A percentile compares a stretch with the other conserved stretches of the same genome.
phyloP scores from a whole-genome alignment of 2,888 invertebrate genomes.

The Papilio protenor region DNA sequence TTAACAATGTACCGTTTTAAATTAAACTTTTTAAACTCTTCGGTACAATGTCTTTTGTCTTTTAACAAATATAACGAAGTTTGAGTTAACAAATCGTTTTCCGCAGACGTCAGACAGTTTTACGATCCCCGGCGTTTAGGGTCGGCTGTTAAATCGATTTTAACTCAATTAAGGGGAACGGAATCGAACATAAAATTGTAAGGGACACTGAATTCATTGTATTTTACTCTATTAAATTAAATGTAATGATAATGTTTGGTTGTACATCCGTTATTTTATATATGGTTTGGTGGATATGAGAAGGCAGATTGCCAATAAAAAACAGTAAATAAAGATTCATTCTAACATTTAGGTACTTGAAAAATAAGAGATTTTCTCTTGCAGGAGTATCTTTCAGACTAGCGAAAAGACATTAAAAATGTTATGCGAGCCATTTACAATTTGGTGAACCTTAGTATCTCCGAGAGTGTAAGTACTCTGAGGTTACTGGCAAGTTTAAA shows the following conservation, averaged over 20 bases:
- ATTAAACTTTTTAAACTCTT: background rate
- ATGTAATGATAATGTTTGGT: background rate
- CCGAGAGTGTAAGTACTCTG: too few species aligned
- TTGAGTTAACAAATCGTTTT: slow-evolving; percentile 21
- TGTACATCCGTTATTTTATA: too few species aligned
- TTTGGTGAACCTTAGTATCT: too few species aligned
- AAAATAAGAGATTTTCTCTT: too few species aligned
- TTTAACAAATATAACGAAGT: background rate
- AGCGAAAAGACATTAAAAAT: too few species aligned
- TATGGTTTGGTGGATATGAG: too few species aligned
- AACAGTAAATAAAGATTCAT: too few species aligned
- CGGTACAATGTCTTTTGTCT: slow-evolving; percentile 14
- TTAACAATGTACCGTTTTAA: background rate
- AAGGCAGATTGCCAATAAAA: too few species aligned
- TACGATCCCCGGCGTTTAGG: slow-evolving; percentile 22
- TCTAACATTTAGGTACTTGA: too few species aligned
- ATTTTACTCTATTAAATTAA: slow-evolving; percentile 1
- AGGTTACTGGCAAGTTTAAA: too few species aligned
- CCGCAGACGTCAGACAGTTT: slow-evolving; percentile 20
- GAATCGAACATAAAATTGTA: slow-evolving; percentile 15
- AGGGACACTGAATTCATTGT: slow-evolving; percentile 13
- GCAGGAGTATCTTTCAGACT: too few species aligned
- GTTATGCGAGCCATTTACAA: too few species aligned
- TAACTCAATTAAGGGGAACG: slow-evolving; percentile 27
- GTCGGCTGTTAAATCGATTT: slow-evolving; percentile 36